Base-by-base conservation (phyloP, 2,113 vertebrate species). In the Coptodon rendalli region DNA sequence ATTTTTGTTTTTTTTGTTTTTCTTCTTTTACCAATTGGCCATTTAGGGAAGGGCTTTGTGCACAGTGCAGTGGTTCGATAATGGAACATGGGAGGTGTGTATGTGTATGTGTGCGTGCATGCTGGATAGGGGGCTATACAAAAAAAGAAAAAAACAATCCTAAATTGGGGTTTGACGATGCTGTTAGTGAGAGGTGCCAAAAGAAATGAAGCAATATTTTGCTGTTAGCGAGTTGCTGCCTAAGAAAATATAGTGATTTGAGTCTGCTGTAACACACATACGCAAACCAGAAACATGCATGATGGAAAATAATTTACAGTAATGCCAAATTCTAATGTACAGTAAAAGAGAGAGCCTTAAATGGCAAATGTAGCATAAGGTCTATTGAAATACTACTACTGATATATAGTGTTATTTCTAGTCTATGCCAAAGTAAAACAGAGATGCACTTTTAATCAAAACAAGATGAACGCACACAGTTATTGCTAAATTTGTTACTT, bases 221-320 rank as follows among this genome's bases (percentile, higher is more conserved):
- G 87, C 88, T 85, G 88, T 93, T 91, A 87, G 83, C 84, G 82
- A 88, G 52, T 89, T 83, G 87, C 89, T 94, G 93, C 90, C 87
- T 90, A 66, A 83, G 11, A 84, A 83, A 76, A 79, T 81, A 43
- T 91, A 59, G 59, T 82, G 84, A 93, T 89, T 89, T 80, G 29
- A 81, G 79, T 85, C 86, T 93, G 89, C 89, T 93, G 91, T 94
- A 94, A 94, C 93, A 94, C 94, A 94, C 93, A 94, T 81, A 92
- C 22, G 80, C 91, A 95, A 92, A 91, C 90, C 81, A 63, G 73
- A 91, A 73, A 89, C 81, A 84, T 84, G 85, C 89, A 87, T 14
- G 22, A 80, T 48, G 71, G 52, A 81, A 91, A 81, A 80, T 54
- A 24, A 71, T 40, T 61, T 22, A 81, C 85, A 83, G 17, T 80